Conservation (phyloP, 1,140 invertebrate species). For the Meloidogyne floridensis region DNA sequence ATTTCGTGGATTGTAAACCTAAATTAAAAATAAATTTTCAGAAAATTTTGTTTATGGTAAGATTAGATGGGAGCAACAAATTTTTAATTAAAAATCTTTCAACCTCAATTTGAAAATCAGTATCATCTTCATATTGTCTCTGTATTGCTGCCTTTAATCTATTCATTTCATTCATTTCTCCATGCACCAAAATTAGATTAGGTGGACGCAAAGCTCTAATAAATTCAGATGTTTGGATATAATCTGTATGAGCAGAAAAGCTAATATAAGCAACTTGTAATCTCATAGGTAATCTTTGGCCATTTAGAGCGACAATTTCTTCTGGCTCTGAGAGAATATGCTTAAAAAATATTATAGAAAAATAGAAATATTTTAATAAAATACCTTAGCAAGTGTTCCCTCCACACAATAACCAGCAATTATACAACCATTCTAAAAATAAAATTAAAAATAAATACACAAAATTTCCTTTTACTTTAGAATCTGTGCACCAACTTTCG, state of each 20-base stretch:
- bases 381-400: constrained; percentile 88
- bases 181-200: constrained; percentile 93
- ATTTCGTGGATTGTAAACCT: constrained; percentile 91
- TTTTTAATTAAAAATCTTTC: not conserved
- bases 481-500: constrained; percentile 84
- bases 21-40: constrained; percentile 8
- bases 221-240: constrained; percentile 97
- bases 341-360: constrained; percentile 25
- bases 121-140: constrained; percentile 88
- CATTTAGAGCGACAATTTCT: constrained; percentile 90
- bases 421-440: constrained; percentile 85
- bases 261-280: constrained; percentile 95
- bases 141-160: constrained; percentile 88
- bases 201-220: constrained; percentile 88
- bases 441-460: constrained; percentile 80
- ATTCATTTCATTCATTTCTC: constrained; percentile 98
- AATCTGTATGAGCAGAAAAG: constrained; percentile 98
- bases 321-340: constrained; percentile 91
- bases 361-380: constrained; percentile 10
- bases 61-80: not conserved
- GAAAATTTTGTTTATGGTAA: constrained; percentile 21
- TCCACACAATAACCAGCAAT: constrained; percentile 99
- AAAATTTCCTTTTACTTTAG: constrained; percentile 25
- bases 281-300: constrained; percentile 91
- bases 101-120: constrained; percentile 78